Percentiles rank a stretch among this genome's conserved stretches.
phyloP scores from a whole-genome alignment of 2,888 invertebrate genomes.

The Schizotus pectinicornis region DNA sequence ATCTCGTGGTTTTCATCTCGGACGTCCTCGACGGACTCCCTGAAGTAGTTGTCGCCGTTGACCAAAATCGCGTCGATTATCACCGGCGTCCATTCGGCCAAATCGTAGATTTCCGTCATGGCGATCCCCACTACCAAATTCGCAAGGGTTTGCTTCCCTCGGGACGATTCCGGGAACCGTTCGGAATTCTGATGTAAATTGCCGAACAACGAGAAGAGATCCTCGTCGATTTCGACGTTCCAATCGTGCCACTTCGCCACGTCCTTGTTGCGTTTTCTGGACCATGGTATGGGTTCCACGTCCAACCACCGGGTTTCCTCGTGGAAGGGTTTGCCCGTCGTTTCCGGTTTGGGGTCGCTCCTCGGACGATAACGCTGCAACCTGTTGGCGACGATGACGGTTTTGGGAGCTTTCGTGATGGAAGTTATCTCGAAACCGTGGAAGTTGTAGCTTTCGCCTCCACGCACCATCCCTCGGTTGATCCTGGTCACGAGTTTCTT shows the following conservation, averaged over 20 bases:
- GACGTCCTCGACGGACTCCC: slow-evolving; percentile 60
- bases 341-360: slow-evolving; percentile 55
- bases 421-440: slow-evolving; percentile 66
- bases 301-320: slow-evolving; percentile 55
- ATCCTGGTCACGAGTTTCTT: slow-evolving; percentile 50
- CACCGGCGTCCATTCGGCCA: slow-evolving; percentile 69
- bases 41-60: slow-evolving; percentile 65
- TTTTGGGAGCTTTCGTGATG: slow-evolving; percentile 62
- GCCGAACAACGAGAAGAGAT: slow-evolving; percentile 73
- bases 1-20: slow-evolving; percentile 64
- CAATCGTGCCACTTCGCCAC: slow-evolving; percentile 67
- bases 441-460: slow-evolving; percentile 58
- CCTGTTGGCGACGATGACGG: slow-evolving; percentile 58
- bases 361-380: slow-evolving; percentile 59
- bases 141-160: slow-evolving; percentile 69
- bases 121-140: slow-evolving; percentile 61
- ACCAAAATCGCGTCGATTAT: slow-evolving; percentile 69
- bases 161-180: slow-evolving; percentile 61
- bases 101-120: slow-evolving; percentile 65
- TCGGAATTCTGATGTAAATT: slow-evolving; percentile 10
- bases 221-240: slow-evolving; percentile 72
- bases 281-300: slow-evolving; percentile 54
- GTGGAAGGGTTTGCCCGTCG: slow-evolving; percentile 50
- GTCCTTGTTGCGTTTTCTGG: slow-evolving; percentile 41
- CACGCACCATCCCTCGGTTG: slow-evolving; percentile 26